phyloP scores from a whole-genome alignment of 2,888 invertebrate species.

The Eupsilia transversa region DNA sequence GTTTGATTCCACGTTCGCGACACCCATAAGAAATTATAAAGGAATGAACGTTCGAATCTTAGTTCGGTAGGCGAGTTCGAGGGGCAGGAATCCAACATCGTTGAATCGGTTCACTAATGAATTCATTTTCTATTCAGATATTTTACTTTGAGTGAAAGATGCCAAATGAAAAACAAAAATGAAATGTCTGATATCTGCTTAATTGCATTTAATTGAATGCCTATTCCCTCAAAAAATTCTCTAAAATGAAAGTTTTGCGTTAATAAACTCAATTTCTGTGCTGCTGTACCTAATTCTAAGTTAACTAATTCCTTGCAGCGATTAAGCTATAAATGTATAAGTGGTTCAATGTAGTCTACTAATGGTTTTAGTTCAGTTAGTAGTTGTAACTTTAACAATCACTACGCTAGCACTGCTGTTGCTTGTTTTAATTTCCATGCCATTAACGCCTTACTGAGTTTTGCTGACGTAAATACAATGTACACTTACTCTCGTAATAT shows the following conservation, averaged over 20 bases:
- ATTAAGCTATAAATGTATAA: slow-evolving; percentile 57
- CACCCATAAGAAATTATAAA: neutral
- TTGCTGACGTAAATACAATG: neutral
- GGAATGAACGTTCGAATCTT: neutral
- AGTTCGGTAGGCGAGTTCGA: neutral
- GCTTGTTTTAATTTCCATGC: slow-evolving; percentile 47
- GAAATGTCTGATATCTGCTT: neutral
- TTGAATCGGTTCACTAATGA: neutral
- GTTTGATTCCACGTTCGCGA: neutral
- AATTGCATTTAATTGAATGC: too few relatives aligned
- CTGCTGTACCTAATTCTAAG: slow-evolving; percentile 33
- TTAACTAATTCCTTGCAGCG: slow-evolving; percentile 32
- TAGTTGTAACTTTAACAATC: slow-evolving; percentile 58
- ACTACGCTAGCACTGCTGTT: slow-evolving; percentile 12
- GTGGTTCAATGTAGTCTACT: slow-evolving; percentile 52
- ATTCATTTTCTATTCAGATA: neutral
- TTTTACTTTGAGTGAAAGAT: neutral
- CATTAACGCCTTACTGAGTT: slow-evolving; percentile 20
- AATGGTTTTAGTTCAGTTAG: slow-evolving; percentile 58
- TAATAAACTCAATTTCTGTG: slow-evolving; percentile 6
- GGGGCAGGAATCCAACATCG: too few relatives aligned
- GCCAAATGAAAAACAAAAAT: neutral
- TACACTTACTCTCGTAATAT: neutral
- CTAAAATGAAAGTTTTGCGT: neutral
- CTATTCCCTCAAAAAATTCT: neutral